Conservation (phyloP, 1,140 invertebrate species). For the Himalopsyche phryganea region DNA sequence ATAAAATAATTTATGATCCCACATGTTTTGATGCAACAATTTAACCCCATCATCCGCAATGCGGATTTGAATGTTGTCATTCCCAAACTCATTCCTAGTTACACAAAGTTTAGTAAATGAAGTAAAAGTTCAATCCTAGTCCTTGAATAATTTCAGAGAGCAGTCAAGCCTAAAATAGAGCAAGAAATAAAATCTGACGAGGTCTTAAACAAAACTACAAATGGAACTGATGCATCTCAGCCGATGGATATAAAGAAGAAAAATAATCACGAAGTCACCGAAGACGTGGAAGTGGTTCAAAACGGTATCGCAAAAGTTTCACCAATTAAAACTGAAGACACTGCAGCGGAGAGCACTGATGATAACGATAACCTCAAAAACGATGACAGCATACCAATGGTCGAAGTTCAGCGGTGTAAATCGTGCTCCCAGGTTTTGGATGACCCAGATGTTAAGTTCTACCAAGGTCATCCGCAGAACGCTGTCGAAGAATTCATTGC, state of each 20-base stretch:
- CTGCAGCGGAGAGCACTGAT: neutral
- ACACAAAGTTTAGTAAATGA: too few species aligned
- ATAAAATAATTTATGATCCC: too few species aligned
- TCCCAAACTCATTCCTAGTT: too few species aligned
- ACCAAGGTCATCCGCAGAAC: conserved; percentile 71
- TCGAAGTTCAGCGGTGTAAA: conserved; percentile 42
- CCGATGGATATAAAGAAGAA: neutral
- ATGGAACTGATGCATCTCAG: neutral
- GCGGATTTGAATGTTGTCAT: too few species aligned
- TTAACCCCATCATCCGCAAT: too few species aligned
- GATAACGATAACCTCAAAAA: neutral
- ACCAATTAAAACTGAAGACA: neutral
- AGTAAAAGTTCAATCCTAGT: too few species aligned
- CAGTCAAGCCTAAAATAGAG: conserved; percentile 7
- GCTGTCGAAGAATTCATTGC: conserved; percentile 74
- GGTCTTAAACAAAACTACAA: neutral
- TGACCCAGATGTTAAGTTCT: conserved; percentile 62
- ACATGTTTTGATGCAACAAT: too few species aligned
- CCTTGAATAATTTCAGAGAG: conserved; percentile 5
- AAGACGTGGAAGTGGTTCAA: neutral
- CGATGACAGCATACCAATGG: neutral
- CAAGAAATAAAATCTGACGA: neutral
- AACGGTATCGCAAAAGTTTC: neutral
- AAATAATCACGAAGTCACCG: neutral
- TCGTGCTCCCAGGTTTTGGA: conserved; percentile 63